Evolutionary conservation across 2,797 vertebrate genomes (phyloP), one percentile per base, ranked within the genome.

Genomic region (Myotis planiceps): DNA sequence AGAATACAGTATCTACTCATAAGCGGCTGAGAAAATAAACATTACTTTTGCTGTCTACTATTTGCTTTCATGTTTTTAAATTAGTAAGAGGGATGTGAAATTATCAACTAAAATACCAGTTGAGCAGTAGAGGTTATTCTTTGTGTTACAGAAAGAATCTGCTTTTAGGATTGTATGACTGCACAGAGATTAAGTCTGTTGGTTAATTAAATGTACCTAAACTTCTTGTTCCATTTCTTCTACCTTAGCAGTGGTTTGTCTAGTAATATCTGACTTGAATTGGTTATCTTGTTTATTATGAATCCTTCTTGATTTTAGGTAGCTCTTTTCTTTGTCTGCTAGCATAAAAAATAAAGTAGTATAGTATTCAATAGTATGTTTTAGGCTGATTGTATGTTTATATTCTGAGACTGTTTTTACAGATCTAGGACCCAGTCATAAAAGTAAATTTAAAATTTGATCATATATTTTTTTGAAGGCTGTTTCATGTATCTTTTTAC

Each of bases 241-340:
- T 78, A 27, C 9, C 19, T 66, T 82, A 88, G 53, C 3, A 47
- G 8, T 49, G 23, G 3, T 90, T 84, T 82, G 25, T 58, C 32
- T 74, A 68, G 66, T 21, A 49, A 32, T 53, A 82, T 23, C n/a
- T 90, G 29, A 74, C 34, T 53, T 39, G 47, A 82, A 15, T 66
- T 42, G 14, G 6, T 83, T 81, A 18, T 37, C 19, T 85, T 78
- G 29, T n/a, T 88, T 93, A 55, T 80, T 71, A 19, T 39, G 32
- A 80, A 9, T 55, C 27, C 53, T 88, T 90, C 58, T 80, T 88
- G 27, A 89, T 93, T 88, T 93, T 87, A 63, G 16, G 83, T 80
- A 72, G 49, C 10, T 85, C 19, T 94, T 96, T 76, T 88, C 27
- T 96, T 92, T 92, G n/a, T 29, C 19, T 90, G n/a, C 27, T 4